Evolutionary conservation across 2,888 invertebrate genomes (phyloP).

Genomic region (Julus scanicus): DNA sequence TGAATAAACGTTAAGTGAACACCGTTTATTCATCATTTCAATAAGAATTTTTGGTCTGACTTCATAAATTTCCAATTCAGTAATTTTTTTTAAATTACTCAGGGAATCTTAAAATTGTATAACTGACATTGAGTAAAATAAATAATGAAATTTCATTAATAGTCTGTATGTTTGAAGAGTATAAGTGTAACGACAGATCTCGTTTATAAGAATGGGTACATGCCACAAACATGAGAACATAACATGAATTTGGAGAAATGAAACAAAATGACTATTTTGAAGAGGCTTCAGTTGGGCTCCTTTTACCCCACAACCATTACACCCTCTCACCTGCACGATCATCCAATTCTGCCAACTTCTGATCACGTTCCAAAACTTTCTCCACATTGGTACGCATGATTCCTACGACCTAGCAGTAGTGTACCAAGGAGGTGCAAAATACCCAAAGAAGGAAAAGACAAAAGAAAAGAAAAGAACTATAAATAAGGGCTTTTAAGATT

Average conservation of each 20-base stretch:
- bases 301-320: constrained; percentile 45
- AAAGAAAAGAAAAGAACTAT: constrained; percentile 53
- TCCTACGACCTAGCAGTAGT: constrained; percentile 63
- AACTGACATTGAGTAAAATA: too few relatives aligned
- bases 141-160: too few relatives aligned
- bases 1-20: too few relatives aligned
- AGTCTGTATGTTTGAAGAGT: too few relatives aligned
- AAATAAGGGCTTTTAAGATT: constrained; percentile 36
- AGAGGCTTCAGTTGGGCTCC: constrained; percentile 36
- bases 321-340: constrained; percentile 79
- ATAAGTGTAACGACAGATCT: background rate
- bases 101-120: too few relatives aligned
- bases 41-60: too few relatives aligned
- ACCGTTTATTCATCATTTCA: too few relatives aligned
- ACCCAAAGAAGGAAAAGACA: constrained; percentile 50
- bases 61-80: too few relatives aligned
- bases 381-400: constrained; percentile 98
- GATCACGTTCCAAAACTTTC: constrained; percentile 95
- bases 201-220: background rate
- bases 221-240: background rate
- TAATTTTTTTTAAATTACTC: too few relatives aligned
- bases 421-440: constrained; percentile 49
- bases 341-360: constrained; percentile 93
- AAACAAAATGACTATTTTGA: background rate
- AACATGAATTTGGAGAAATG: background rate